Percentiles rank a stretch among this genome's conserved stretches.
These are phyloP conservation scores for Diadema setosum DNA, from an alignment of 35 echinoderm and acorn worm genomes.

Conservation along the genomic window DNA sequence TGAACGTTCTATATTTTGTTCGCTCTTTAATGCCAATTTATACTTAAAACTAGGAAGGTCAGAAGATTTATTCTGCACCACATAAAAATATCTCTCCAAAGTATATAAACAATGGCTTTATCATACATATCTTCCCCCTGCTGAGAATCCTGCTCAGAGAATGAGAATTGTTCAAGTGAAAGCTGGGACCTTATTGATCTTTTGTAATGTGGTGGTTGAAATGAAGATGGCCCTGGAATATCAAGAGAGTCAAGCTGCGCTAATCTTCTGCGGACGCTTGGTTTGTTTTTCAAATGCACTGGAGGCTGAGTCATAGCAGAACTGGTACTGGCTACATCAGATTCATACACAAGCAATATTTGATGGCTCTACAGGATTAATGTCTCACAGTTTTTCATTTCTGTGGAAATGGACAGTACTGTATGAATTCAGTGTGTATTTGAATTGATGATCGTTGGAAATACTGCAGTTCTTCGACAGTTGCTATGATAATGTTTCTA, in stretches of 20 bases:
- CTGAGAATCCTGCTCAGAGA: not conserved
- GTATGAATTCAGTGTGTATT: not conserved
- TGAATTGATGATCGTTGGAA: not conserved
- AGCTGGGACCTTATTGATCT: constrained; percentile 28
- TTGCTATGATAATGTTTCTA: not conserved
- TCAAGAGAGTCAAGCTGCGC: not conserved
- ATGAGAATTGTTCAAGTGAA: not conserved
- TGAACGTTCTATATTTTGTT: constrained; percentile 9
- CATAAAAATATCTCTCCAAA: constrained; percentile 13
- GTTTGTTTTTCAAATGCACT: not conserved
- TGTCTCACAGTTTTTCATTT: too few relatives aligned
- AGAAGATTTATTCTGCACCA: not conserved
- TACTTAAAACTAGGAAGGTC: constrained; percentile 28
- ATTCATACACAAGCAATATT: too few relatives aligned
- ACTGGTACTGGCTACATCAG: not conserved
- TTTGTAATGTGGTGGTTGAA: constrained; percentile 10
- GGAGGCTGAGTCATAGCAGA: too few relatives aligned
- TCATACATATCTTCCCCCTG: not conserved
- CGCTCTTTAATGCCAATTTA: constrained; percentile 12
- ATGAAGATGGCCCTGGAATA: not conserved
- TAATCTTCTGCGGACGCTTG: not conserved
- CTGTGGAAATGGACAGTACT: too few relatives aligned
- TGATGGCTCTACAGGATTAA: too few relatives aligned
- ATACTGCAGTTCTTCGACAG: not conserved
- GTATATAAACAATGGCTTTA: constrained; percentile 11